These are phyloP conservation scores for Brachionus sp. DNA, from an alignment of 1,140 invertebrate genomes.

Conservation along the genomic window DNA sequence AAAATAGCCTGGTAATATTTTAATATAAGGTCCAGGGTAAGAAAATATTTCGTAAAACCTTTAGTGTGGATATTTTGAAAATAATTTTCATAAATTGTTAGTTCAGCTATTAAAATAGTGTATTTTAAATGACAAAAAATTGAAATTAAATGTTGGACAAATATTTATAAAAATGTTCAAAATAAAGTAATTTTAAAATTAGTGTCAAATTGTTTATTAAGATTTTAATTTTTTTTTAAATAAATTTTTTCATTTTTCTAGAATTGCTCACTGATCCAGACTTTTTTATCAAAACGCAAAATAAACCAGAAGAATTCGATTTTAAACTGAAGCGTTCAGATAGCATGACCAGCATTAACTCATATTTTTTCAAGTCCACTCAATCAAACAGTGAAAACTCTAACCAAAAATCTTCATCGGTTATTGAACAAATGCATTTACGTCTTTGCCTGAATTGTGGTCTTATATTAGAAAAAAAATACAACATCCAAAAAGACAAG, in stretches of 20 bases:
- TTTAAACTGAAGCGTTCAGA: conserved; percentile 54
- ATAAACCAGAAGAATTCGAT: conserved; percentile 56
- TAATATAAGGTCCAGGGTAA: too few relatives aligned
- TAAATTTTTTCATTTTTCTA: not conserved
- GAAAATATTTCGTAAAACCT: too few relatives aligned
- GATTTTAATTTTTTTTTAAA: too few relatives aligned
- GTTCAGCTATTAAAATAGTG: too few relatives aligned
- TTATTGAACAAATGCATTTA: conserved; percentile 17
- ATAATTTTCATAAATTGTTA: too few relatives aligned
- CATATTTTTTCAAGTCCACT: conserved; percentile 24
- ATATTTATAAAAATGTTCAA: too few relatives aligned
- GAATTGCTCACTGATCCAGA: conserved; percentile 44
- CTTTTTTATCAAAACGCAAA: conserved; percentile 63
- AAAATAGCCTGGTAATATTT: too few relatives aligned
- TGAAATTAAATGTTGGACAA: too few relatives aligned
- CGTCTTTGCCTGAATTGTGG: conserved; percentile 33
- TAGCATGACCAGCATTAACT: conserved; percentile 56
- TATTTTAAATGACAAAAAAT: too few relatives aligned
- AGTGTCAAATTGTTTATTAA: too few relatives aligned
- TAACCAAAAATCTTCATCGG: not conserved
- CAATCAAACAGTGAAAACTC: not conserved
- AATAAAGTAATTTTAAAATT: not conserved
- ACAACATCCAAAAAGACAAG: conserved; percentile 14
- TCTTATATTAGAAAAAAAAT: conserved; percentile 21
- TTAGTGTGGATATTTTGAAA: too few relatives aligned